Evolutionary conservation across 2,113 vertebrate genomes (phyloP), one percentile per base, ranked within the genome.

Genomic region (Phylloscopus trochiloides): DNA sequence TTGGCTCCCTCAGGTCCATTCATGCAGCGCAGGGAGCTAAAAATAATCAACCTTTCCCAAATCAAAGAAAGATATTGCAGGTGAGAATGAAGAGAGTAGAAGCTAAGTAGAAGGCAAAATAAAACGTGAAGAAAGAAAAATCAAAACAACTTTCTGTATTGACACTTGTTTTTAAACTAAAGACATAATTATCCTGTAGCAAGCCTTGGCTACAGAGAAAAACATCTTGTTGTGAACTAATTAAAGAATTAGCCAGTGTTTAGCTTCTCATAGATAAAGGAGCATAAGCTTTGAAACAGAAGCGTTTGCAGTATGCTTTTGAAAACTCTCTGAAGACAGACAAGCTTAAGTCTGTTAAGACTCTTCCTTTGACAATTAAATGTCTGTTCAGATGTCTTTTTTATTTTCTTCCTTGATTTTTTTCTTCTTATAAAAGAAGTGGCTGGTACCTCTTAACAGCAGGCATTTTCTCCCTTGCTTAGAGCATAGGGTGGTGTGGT

Each of bases 201-300:
- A 93, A 91, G 90, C 40, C 76, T 82, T 82, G 62, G 81, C 59
- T 62, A 42, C n/a, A 73, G 65, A 94, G 75, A 77, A 94, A 88
- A 96, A 42, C 57, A 79, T 83, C 82, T 85, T 79, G 28, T 63
- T 68, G 77, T 75, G 93, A 96, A 86, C 55, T 75, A 97, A 96
- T 93, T 96, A 96, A 96, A 96, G 82, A 95, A 92, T 97, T 95
- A 94, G 52, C 38, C 62, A 59, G 62, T 50, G 32, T 92, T 96
- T 74, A 96, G 79, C 78, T 95, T 93, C 79, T 94, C 58, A 34
- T 2, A 95, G 88, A 94, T 86, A 92, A 93, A 88, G 79, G 47
- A 97, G 42, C 81, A 91, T 87, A 94, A 95, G 91, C 78, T 94
- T 83, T 47, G 78, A 84, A 95, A 79, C 76, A 93, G 78, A 96